Evolutionary conservation across 2,113 vertebrate genomes (phyloP).

Genomic region (Hemichromis elongatus): DNA sequence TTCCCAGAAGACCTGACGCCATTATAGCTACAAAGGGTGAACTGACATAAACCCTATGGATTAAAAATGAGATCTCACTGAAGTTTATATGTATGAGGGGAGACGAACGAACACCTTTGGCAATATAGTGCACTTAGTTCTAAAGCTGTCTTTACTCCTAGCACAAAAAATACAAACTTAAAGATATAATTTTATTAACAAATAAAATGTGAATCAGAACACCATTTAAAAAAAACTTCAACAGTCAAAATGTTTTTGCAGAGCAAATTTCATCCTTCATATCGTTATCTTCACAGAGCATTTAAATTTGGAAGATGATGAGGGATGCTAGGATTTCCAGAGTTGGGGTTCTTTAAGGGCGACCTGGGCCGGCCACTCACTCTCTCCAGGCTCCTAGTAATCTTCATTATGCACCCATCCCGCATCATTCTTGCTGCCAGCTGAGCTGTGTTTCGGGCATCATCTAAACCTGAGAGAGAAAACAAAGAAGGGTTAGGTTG

Average conservation of each 20-base stretch:
- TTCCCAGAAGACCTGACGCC: not conserved
- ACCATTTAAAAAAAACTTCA: rapidly evolving
- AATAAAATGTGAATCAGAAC: not conserved
- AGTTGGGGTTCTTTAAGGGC: not conserved
- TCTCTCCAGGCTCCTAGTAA: conserved; percentile 83
- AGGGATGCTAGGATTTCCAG: not conserved
- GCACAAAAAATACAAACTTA: not conserved
- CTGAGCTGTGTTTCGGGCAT: conserved; percentile 87
- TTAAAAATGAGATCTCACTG: not conserved
- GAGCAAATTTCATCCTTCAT: not conserved
- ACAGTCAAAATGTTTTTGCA: not conserved
- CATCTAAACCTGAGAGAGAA: conserved; percentile 83
- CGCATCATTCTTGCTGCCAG: conserved; percentile 87
- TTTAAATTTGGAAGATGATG: not conserved
- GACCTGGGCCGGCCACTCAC: conserved; percentile 75
- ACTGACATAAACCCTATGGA: not conserved
- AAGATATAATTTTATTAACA: not conserved
- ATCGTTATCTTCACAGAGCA: not conserved
- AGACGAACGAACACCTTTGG: not conserved
- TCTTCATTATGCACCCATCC: conserved; percentile 88
- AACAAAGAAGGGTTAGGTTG: not conserved
- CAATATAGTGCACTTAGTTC: not conserved
- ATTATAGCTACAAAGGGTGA: not conserved
- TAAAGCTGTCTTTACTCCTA: not conserved
- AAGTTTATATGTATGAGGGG: not conserved